A percentile compares a stretch with the other conserved stretches of the same genome.
These are phyloP conservation scores for Sebastolobus altivelis DNA, from an alignment of 2,797 vertebrate genomes.

Conservation along the genomic window DNA sequence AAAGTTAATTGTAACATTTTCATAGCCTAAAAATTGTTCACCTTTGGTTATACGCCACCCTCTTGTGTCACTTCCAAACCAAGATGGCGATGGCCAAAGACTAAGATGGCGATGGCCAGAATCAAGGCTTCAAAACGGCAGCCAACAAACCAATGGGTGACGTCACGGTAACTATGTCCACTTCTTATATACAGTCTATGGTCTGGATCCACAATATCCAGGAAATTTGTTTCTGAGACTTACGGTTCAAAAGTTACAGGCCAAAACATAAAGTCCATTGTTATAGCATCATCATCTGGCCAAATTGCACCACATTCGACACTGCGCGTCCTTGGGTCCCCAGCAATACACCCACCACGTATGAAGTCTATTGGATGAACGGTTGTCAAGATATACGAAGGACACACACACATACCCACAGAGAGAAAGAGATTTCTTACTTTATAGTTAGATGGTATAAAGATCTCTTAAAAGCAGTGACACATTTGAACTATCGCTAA, in stretches of 20 bases:
- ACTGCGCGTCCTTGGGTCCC: fast-evolving
- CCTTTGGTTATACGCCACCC: too few species aligned
- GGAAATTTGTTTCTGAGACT: background rate
- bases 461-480: background rate
- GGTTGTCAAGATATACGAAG: fast-evolving
- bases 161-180: too few species aligned
- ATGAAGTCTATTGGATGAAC: fast-evolving
- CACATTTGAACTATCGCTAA: background rate
- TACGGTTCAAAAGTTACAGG: background rate
- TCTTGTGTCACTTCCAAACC: too few species aligned
- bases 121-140: too few species aligned
- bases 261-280: background rate
- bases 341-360: fast-evolving
- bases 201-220: background rate
- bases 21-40: too few species aligned
- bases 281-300: background rate
- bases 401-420: background rate
- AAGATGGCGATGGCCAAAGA: too few species aligned
- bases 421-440: background rate
- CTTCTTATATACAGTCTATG: too few species aligned
- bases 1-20: too few species aligned
- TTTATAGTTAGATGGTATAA: background rate
- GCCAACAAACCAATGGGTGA: too few species aligned
- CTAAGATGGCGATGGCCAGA: too few species aligned
- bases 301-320: background rate